Base-by-base conservation (phyloP, 2,888 invertebrate genomes). In the Drosophila tripunctata region DNA sequence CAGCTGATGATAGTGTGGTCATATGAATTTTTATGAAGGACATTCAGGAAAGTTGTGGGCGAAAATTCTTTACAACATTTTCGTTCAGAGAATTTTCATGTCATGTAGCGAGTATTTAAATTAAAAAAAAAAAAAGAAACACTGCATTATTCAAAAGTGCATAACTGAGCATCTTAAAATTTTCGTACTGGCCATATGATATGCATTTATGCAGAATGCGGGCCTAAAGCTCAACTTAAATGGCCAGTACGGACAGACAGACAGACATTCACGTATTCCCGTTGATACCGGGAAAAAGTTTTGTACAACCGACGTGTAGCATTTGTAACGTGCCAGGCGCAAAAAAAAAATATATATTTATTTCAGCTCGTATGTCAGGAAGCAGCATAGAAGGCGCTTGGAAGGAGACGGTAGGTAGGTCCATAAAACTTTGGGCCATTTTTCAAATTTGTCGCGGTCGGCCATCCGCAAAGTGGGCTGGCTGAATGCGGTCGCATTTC, bases 401-500 rank as follows among this genome's bases (percentile, higher is more conserved):
- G 52, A 4, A 15, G 5, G 21, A 50, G 24, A 56, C 35, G 10
- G 24, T 44, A 22, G 7, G 41, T 40, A 47, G 43, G 67, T 54
- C 58, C 76, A 77, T 88, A 83, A 83, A 83, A 83, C 58, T 83
- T 83, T 75, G 63, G 38, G 83, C 87, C 87, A 83, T 83, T 83
- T 88, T 88, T 83, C 83, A 83, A 83, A 88, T 83, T 88, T 83
- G 83, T 88, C 87, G 84, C 83, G 80, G 72, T 72, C 61, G 77
- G 43, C 47, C 57, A 38, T 41, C 45, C 75, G 43, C 69, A 62
- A 8, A 24, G 55, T 61, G 48, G 50, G 61, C 8, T 60, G 50
- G 61, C 8, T 60, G 58, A 58, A 45, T 72, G 74, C 44, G 76
- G 72, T 70, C 69, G 76, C 71, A 78, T 71, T 73, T 84, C 74